Evolutionary conservation across 2,113 vertebrate genomes (phyloP).

Genomic region (Cricetomys ansorgei): DNA sequence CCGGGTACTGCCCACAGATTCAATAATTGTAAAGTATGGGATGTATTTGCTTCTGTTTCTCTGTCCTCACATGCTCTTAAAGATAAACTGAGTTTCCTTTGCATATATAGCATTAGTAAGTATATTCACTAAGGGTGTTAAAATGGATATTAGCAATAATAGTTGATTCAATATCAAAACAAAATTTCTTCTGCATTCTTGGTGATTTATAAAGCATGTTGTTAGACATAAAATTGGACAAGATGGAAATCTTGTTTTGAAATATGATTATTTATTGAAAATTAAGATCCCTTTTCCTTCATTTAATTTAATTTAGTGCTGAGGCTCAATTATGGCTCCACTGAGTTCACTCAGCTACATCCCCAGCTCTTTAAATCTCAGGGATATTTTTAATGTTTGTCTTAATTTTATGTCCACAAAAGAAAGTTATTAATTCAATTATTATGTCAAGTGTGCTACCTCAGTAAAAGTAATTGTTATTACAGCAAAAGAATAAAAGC

Average conservation of each 20-base stretch:
- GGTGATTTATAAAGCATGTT: neutral
- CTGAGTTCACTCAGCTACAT: neutral
- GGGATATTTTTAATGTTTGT: conserved; percentile 6
- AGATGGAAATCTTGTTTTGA: neutral
- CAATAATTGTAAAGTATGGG: neutral
- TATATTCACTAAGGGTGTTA: neutral
- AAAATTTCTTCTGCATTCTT: neutral
- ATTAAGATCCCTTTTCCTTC: neutral
- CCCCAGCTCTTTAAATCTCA: neutral
- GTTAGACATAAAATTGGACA: neutral
- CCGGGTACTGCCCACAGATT: neutral
- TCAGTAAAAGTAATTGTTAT: conserved; percentile 25
- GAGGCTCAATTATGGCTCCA: neutral
- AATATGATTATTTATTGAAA: neutral
- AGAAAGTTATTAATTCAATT: conserved; percentile 40
- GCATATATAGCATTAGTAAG: neutral
- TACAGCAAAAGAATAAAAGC: conserved; percentile 18
- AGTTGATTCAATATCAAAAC: neutral
- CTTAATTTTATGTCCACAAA: neutral
- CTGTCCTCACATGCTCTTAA: neutral
- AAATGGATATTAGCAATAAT: conserved; percentile 15
- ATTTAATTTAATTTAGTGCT: neutral
- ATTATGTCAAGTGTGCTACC: conserved; percentile 7
- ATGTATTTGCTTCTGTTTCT: neutral
- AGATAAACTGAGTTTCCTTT: neutral